Evolutionary conservation across 1,140 invertebrate species (phyloP).

Genomic region (Zelostemma sp.): DNA sequence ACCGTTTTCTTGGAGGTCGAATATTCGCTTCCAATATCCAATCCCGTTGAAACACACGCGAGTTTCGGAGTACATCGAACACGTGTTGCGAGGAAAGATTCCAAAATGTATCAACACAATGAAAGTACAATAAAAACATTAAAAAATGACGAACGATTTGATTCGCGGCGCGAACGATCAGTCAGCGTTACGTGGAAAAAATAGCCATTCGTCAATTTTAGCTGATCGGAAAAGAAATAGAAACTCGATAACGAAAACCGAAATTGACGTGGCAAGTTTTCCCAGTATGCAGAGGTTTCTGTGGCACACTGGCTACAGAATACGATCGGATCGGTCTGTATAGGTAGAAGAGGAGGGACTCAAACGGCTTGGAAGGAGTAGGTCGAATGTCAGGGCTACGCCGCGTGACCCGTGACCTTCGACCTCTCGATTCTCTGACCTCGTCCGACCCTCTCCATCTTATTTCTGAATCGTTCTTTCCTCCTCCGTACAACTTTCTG

Average conservation of each 20-base stretch:
- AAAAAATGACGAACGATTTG: too few relatives aligned
- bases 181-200: too few relatives aligned
- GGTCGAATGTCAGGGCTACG: conserved; percentile 68
- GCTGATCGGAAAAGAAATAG: too few relatives aligned
- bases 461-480: conserved; percentile 44
- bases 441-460: conserved; percentile 52
- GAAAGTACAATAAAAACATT: too few relatives aligned
- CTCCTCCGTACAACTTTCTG: conserved; percentile 36
- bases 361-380: conserved; percentile 55
- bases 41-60: conserved; percentile 4
- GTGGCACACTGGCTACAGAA: conserved; percentile 34
- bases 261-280: conserved; percentile 28
- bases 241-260: neutral
- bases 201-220: too few relatives aligned
- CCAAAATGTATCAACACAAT: too few relatives aligned
- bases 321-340: conserved; percentile 31
- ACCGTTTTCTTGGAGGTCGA: neutral
- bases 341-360: conserved; percentile 40
- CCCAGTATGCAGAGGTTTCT: conserved; percentile 32
- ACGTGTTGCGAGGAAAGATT: neutral
- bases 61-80: conserved; percentile 1
- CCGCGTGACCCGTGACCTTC: conserved; percentile 64
- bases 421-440: conserved; percentile 61
- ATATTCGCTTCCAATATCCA: neutral
- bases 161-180: too few relatives aligned